Conservation (phyloP, 2,113 vertebrate genomes). For the Rattus rattus region DNA sequence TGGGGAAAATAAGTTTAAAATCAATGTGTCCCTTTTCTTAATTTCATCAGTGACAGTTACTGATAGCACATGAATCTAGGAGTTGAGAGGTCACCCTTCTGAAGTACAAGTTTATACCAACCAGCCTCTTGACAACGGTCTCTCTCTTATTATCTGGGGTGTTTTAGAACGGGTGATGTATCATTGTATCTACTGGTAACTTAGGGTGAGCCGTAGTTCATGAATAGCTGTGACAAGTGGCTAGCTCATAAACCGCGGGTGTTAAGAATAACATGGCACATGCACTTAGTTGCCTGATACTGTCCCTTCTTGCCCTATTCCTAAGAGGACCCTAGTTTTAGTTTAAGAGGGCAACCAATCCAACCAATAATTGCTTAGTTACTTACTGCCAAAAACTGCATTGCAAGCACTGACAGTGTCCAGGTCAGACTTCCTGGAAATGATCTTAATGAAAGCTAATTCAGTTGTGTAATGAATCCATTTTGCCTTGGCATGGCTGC, state of each 20-base stretch:
- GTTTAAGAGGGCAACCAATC: background rate
- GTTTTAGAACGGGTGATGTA: background rate
- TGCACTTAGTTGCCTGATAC: background rate
- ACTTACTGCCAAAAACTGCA: background rate
- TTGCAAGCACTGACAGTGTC: background rate
- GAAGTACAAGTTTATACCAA: background rate
- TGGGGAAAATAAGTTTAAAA: background rate
- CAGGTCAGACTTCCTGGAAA: background rate
- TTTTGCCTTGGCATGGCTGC: background rate
- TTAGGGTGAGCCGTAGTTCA: background rate
- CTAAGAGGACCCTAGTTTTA: background rate
- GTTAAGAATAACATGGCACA: background rate
- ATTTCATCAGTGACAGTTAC: background rate
- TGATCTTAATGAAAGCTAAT: background rate
- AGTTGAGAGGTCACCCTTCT: background rate
- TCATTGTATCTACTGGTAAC: background rate
- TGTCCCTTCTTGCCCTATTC: background rate
- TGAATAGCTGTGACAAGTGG: background rate
- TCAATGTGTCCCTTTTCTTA: background rate
- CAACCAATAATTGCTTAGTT: background rate
- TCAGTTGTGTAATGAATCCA: background rate
- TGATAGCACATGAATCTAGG: background rate
- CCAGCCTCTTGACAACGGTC: background rate
- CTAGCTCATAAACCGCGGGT: background rate
- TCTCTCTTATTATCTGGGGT: background rate